A percentile compares a stretch with the other conserved stretches of the same genome.
These are phyloP conservation scores for Brachyhypopomus gauderio DNA, from an alignment of 2,113 vertebrate genomes.

Conservation along the genomic window DNA sequence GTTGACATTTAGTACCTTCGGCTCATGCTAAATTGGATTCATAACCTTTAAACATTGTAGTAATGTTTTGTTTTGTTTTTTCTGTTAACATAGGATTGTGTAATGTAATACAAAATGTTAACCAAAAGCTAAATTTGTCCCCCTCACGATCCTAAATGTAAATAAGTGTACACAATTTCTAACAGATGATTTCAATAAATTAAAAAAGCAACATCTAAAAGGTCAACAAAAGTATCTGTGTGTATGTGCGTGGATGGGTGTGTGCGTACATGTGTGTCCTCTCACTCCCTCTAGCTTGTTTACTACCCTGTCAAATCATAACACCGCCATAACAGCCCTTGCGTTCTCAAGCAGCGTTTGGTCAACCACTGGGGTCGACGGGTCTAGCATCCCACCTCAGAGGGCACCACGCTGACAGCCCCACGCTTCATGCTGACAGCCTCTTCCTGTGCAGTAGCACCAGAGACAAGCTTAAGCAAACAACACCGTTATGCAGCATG, in stretches of 20 bases:
- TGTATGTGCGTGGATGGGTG: slow-evolving; percentile 13
- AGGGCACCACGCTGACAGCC: slow-evolving; percentile 1
- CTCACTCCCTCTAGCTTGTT: slow-evolving; percentile 28
- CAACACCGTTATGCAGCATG: background rate
- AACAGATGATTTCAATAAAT: background rate
- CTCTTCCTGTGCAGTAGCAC: background rate
- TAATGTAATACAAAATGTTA: too few relatives aligned
- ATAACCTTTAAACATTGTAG: too few relatives aligned
- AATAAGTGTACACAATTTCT: background rate
- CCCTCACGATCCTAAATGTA: background rate
- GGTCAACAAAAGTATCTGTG: background rate
- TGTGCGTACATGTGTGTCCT: slow-evolving; percentile 24
- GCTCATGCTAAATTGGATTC: too few relatives aligned
- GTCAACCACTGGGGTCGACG: slow-evolving; percentile 23
- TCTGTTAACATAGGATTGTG: too few relatives aligned
- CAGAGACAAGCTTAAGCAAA: background rate
- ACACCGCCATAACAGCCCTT: slow-evolving; percentile 44
- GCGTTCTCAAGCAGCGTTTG: background rate
- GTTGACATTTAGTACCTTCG: too few relatives aligned
- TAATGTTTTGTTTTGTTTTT: too few relatives aligned
- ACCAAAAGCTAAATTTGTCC: too few relatives aligned
- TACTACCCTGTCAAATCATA: slow-evolving; percentile 30
- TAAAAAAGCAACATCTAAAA: background rate
- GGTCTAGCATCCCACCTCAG: slow-evolving; percentile 18
- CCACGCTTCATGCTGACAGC: background rate